Conservation (phyloP, 2,888 invertebrate genomes). For the Polymixis lichenea region DNA sequence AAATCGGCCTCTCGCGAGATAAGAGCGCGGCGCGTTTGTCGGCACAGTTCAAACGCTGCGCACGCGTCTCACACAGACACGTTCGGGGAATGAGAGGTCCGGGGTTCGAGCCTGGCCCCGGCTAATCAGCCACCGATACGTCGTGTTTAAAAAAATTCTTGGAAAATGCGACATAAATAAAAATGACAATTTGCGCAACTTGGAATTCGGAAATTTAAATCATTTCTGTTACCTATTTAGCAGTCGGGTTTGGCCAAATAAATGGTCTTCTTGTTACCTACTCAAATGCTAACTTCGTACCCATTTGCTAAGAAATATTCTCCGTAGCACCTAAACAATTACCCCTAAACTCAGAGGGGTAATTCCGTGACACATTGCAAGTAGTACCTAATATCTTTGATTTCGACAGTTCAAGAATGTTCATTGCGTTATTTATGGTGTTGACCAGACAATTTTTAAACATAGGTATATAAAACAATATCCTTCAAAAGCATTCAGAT, state of each 20-base stretch:
- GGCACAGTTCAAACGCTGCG: slow-evolving; percentile 83
- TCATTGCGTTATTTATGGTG: too few relatives aligned
- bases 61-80: slow-evolving; percentile 78
- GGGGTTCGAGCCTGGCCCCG: slow-evolving; percentile 79
- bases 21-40: slow-evolving; percentile 87
- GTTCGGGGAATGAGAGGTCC: slow-evolving; percentile 86
- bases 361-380: too few relatives aligned
- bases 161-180: slow-evolving; percentile 66
- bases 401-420: too few relatives aligned
- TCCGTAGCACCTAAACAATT: not conserved
- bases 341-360: not conserved
- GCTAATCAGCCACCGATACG: slow-evolving; percentile 85
- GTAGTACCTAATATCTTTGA: too few relatives aligned
- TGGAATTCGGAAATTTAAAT: not conserved
- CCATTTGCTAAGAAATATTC: not conserved
- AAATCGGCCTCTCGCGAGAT: slow-evolving; percentile 86
- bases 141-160: slow-evolving; percentile 74
- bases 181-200: slow-evolving; percentile 45
- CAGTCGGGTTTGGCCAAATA: not conserved
- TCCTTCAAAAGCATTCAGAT: too few relatives aligned
- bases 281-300: not conserved
- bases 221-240: not conserved
- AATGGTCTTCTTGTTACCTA: not conserved
- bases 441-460: too few relatives aligned
- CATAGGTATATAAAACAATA: too few relatives aligned